Conservation (phyloP, 2,113 vertebrate species). For the Synchiropus splendidus region DNA sequence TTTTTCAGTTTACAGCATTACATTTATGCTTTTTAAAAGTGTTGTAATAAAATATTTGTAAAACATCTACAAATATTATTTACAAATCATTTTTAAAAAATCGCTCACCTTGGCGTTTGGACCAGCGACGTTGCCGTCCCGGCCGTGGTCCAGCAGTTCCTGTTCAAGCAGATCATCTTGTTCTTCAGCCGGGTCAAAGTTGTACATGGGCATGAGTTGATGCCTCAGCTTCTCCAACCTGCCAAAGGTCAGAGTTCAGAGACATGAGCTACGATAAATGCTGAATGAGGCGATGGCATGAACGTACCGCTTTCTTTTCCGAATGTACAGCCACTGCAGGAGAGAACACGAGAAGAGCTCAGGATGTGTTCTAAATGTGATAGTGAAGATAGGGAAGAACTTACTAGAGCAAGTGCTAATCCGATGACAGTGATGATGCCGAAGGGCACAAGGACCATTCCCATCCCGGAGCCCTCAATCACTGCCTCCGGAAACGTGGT, state of each 20-base stretch:
- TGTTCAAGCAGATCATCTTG: constrained; percentile 95
- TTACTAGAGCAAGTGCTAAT: constrained; percentile 85
- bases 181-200: constrained; percentile 92
- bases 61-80: too few relatives aligned
- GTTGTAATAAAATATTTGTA: too few relatives aligned
- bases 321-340: constrained; percentile 87
- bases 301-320: constrained; percentile 89
- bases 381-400: constrained; percentile 22
- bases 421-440: constrained; percentile 90
- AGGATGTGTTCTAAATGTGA: not conserved
- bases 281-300: not conserved
- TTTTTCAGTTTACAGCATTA: too few relatives aligned
- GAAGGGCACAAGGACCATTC: constrained; percentile 85
- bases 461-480: constrained; percentile 64
- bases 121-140: constrained; percentile 69
- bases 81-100: too few relatives aligned
- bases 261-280: not conserved
- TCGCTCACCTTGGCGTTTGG: constrained; percentile 63
- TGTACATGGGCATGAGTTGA: constrained; percentile 99
- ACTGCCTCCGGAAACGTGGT: constrained; percentile 71
- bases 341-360: constrained; percentile 22
- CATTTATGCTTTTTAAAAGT: too few relatives aligned
- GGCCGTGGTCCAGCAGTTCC: constrained; percentile 87
- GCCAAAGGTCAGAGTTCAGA: not conserved
- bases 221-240: constrained; percentile 95